Evolutionary conservation across 2,113 vertebrate genomes (phyloP).

Genomic region (Gymnocephalus cernua): DNA sequence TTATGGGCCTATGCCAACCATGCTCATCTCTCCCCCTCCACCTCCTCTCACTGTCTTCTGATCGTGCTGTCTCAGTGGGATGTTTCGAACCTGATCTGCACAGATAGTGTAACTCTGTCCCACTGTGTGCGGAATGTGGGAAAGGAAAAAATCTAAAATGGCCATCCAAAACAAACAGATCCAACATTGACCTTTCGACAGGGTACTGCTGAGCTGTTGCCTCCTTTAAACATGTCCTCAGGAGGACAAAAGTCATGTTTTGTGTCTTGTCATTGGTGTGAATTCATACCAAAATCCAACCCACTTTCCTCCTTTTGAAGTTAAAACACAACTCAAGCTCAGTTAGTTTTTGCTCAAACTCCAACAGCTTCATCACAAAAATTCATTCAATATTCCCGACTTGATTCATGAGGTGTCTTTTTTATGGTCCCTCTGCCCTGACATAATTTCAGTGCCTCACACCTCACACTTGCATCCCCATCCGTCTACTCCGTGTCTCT

Average conservation of each 20-base stretch:
- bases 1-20: constrained; percentile 12
- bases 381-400: not conserved
- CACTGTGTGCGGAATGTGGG: constrained; percentile 43
- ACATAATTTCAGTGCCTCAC: constrained; percentile 31
- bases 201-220: not conserved
- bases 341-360: not conserved
- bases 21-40: constrained; percentile 7
- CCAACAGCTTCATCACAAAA: not conserved
- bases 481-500: constrained; percentile 29
- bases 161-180: constrained; percentile 51
- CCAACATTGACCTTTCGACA: constrained; percentile 18
- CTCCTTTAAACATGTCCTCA: constrained; percentile 4
- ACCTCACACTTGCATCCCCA: not conserved
- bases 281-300: not conserved
- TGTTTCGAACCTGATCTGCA: constrained; percentile 68
- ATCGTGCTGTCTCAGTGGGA: constrained; percentile 65
- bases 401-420: constrained; percentile 17
- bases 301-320: not conserved
- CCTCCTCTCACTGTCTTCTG: constrained; percentile 31
- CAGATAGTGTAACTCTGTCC: constrained; percentile 56
- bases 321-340: not conserved
- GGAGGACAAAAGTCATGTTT: not conserved
- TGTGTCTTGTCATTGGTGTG: not conserved
- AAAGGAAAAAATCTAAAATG: not conserved
- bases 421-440: constrained; percentile 11